Base-by-base conservation (phyloP, 1,140 invertebrate genomes). In the Pseudomyrmex sp. region DNA sequence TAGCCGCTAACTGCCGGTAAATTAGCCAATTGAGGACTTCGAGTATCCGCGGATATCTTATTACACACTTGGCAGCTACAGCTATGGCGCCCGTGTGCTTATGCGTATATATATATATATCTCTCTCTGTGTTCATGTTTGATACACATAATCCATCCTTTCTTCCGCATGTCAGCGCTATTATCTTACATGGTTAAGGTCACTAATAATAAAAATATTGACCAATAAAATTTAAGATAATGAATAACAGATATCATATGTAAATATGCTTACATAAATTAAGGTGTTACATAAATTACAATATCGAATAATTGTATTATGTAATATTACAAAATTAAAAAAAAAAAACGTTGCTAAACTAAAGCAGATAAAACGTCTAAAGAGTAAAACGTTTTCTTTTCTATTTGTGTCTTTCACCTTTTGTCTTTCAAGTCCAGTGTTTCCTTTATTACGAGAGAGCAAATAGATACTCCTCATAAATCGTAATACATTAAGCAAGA, bases 1-100 rank as follows among this genome's bases (percentile, higher is more conserved):
- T 93, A 94, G 92, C 91, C 90, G 92, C 92, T 93, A 94, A 93
- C 93, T 94, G 93, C 93, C 91, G 92, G 91, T 93, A 94, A 94
- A 94, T 94, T 94, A 94, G 92, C 93, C 94, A 94, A 94, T 94
- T 94, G 94, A 94, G 94, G 93, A 92, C 94, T 94, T 94, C 93
- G 94, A 94, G 93, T 94, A 93, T 94, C 94, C 94, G 94, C 94
- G 93, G 94, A 94, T 94, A 94, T 94, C 94, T 94, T 94, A 94
- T 94, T 94, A 94, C 93, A 94, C 91, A 93, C 93, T 94, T 93
- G 91, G 90, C 91, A 90, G 89, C 89, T 90, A 91, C 90, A 88
- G 86, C 88, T 87, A 92, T 93, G 90, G 93, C 93, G 93, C 92
- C 92, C 92, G 92, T 90, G 87, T 87, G 90, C 90, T 90, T 89